Conservation (phyloP, 2,888 invertebrate species). For the Tetramorium bicarinatum region DNA sequence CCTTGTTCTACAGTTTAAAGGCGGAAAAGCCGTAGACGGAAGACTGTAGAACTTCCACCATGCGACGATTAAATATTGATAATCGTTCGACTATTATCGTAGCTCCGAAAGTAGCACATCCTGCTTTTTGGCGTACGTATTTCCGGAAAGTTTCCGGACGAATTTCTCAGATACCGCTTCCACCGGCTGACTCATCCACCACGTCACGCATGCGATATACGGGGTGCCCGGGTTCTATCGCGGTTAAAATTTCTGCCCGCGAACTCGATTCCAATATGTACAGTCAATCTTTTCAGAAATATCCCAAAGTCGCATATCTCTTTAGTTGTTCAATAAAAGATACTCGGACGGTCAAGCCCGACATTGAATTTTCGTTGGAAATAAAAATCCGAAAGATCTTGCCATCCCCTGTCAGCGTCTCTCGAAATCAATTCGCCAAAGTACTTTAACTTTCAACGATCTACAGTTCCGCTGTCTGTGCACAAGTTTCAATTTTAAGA, state of each 20-base stretch:
- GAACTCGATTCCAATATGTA: background rate
- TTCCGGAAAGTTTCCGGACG: constrained; percentile 72
- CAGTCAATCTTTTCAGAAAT: background rate
- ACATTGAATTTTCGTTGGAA: background rate
- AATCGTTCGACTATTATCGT: constrained; percentile 39
- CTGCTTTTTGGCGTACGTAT: constrained; percentile 54
- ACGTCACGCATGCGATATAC: constrained; percentile 73
- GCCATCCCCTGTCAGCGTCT: background rate
- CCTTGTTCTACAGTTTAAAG: background rate
- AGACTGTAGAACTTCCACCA: background rate
- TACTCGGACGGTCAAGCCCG: background rate
- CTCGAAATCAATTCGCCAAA: background rate
- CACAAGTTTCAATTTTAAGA: background rate
- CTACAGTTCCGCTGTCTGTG: background rate
- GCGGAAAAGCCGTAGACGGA: background rate
- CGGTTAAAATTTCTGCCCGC: background rate
- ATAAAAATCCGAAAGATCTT: background rate
- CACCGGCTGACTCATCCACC: constrained; percentile 77
- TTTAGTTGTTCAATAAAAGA: background rate
- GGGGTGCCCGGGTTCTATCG: background rate
- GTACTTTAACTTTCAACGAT: background rate
- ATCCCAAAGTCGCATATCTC: no score
- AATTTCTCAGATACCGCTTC: constrained; percentile 73
- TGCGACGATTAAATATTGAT: constrained; percentile 45
- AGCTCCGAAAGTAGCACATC: constrained; percentile 37